Percentiles rank a stretch among this genome's conserved stretches.
These are phyloP conservation scores for Cetoscarus ocellatus DNA, from an alignment of 2,797 vertebrate genomes.

Conservation along the genomic window DNA sequence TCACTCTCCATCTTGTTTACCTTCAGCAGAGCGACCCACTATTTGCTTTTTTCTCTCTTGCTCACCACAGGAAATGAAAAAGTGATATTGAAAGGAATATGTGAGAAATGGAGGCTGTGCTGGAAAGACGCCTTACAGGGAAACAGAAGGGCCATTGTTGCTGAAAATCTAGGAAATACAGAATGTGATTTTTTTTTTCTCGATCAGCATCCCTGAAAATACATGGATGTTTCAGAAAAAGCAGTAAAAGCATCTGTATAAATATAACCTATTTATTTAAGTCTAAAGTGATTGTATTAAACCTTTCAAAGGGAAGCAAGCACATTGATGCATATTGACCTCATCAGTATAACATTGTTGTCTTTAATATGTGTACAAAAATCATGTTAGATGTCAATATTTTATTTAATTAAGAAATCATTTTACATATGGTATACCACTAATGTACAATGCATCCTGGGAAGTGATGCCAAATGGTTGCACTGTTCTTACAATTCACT, in stretches of 20 bases:
- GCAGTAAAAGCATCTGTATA: background rate
- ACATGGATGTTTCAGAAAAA: constrained; percentile 11
- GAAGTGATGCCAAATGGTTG: no score
- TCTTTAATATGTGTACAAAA: no score
- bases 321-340: no score
- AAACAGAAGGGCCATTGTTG: constrained; percentile 14
- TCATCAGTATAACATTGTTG: no score
- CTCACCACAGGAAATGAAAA: constrained; percentile 48
- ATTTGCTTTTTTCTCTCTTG: constrained; percentile 47
- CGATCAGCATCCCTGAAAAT: constrained; percentile 19
- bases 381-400: no score
- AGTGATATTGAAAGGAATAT: constrained; percentile 29
- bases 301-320: no score
- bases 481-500: no score
- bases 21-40: constrained; percentile 25
- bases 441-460: no score
- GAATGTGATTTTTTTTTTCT: constrained; percentile 70
- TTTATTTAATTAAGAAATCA: no score
- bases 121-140: constrained; percentile 19
- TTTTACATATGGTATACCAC: no score
- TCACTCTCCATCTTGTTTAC: constrained; percentile 72
- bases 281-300: no score
- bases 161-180: constrained; percentile 64
- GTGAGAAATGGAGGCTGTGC: constrained; percentile 13
- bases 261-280: no score